phyloP scores from a whole-genome alignment of 2,888 invertebrate species.

The Hydroisotoma schaefferi region DNA sequence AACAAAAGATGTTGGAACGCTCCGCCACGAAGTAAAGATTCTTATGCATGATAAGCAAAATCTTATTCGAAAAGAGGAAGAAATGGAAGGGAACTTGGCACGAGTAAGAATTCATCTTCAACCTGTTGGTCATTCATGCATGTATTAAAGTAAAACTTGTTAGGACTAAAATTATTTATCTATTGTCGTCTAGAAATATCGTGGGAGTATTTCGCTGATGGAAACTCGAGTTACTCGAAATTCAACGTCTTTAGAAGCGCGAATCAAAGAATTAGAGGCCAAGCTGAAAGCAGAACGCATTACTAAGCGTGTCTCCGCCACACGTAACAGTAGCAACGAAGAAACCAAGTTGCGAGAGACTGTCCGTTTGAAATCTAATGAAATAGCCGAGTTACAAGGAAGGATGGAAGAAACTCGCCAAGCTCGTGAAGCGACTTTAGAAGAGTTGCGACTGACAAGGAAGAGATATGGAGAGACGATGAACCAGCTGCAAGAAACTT shows the following conservation, averaged over 20 bases:
- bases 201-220: conserved; percentile 11
- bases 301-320: background rate
- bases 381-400: background rate
- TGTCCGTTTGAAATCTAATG: background rate
- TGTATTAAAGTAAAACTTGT: background rate
- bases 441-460: conserved; percentile 2
- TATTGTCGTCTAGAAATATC: background rate
- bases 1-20: background rate
- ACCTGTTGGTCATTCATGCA: background rate
- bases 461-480: conserved; percentile 10
- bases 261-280: conserved; percentile 4
- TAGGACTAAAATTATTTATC: background rate
- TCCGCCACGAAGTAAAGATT: background rate
- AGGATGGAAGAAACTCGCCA: conserved; percentile 3
- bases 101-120: background rate
- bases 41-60: background rate
- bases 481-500: background rate
- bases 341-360: background rate
- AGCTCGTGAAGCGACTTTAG: conserved; percentile 10
- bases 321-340: too few relatives aligned
- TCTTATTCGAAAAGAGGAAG: background rate
- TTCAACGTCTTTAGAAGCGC: conserved; percentile 4
- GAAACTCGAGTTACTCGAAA: conserved; percentile 6
- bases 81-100: background rate
- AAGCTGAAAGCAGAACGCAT: background rate